Evolutionary conservation across 2,888 invertebrate genomes (phyloP), one percentile per base, ranked within the genome.

Genomic region (Leptopilina drosophilae): DNA sequence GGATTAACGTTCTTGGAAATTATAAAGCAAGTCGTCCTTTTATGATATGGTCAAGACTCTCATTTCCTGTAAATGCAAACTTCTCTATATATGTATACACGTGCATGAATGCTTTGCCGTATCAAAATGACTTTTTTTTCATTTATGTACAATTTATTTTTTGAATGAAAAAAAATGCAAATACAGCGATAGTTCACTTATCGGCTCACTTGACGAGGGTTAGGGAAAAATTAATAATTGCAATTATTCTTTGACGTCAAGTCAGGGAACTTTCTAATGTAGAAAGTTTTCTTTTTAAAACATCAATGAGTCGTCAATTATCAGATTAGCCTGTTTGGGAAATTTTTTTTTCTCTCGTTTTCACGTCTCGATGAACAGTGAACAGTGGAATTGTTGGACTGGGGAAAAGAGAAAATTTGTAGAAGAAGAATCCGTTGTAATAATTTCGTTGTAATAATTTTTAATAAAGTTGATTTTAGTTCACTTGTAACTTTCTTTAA

Each of bases 1-100:
- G 78, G 78, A 78, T 78, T 73, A 78, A 64, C 67, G 40, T 67
- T 77, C 69, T 64, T 78, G 53, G 76, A 66, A 78, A 78, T 78
- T 76, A 78, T 76, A 66, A 73, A 76, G 76, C 78, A 65, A 76
- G 59, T 66, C 78, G 53, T 73, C 73, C 53, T 73, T 49, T 64
- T 76, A 78, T 66, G 66, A 78, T 75, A 46, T 46, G 9, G 49
- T 11, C 49, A 40, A 77, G 53, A 65, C 69, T 69, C 62, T 67
- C 62, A 59, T 78, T 78, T 73, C 75, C 76, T 75, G 76, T 20
- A 76, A 76, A 76, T 59, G 78, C 53, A 73, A 53, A 26, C n/a
- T 65, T 65, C 2, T 20, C 64, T 64, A 11, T 26, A 12, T 14
- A 8, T 33, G 1, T 20, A 20, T 1, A 14, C 53, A 7, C 7